Evolutionary conservation across 2,797 vertebrate species (phyloP).

Genomic region (Sciurus vulgaris): DNA sequence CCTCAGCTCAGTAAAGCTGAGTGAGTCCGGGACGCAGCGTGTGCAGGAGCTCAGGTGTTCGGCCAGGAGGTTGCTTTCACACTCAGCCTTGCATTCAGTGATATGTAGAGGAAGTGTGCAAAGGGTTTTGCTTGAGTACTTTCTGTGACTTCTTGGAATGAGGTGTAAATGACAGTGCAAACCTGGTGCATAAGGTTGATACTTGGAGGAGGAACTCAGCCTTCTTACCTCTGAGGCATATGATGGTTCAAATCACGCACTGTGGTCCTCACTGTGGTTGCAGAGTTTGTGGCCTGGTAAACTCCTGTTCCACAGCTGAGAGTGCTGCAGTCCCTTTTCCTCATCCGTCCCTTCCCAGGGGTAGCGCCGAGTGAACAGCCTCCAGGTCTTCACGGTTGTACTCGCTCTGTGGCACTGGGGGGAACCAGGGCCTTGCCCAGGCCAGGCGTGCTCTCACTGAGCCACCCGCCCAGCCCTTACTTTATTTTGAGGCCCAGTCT

Average conservation of each 20-base stretch:
- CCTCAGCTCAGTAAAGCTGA: neutral
- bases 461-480: too few species aligned
- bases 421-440: neutral
- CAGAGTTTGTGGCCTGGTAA: constrained; percentile 67
- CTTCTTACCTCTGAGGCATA: constrained; percentile 55
- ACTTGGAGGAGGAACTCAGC: constrained; percentile 47
- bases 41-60: neutral
- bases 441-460: neutral
- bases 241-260: constrained; percentile 63
- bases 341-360: constrained; percentile 29
- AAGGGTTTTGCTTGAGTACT: constrained; percentile 21
- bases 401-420: neutral
- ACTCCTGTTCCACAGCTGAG: neutral
- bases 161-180: constrained; percentile 32
- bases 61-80: neutral
- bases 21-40: neutral
- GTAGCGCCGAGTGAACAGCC: neutral
- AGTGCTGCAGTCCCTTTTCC: constrained; percentile 44
- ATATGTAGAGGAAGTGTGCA: neutral
- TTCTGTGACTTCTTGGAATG: constrained; percentile 44
- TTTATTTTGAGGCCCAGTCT: neutral
- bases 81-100: neutral
- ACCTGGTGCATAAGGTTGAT: constrained; percentile 39
- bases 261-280: constrained; percentile 37
- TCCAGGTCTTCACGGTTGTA: neutral